Evolutionary conservation across 2,888 invertebrate species (phyloP).

Genomic region (Ferrisia virgata): DNA sequence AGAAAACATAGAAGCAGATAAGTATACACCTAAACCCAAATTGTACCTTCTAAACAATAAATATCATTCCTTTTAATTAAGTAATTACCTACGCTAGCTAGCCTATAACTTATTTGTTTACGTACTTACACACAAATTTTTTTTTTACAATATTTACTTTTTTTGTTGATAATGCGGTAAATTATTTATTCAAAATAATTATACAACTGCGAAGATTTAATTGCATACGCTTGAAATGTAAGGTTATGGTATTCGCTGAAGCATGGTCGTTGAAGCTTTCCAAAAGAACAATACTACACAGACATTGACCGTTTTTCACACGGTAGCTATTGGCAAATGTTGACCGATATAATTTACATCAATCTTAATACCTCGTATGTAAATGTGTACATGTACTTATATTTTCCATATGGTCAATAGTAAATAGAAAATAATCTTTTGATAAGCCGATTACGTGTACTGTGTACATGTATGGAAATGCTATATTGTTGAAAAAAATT

Average conservation of each 20-base stretch:
- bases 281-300: neutral
- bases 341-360: neutral
- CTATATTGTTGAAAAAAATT: neutral
- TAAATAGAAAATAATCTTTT: neutral
- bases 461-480: neutral
- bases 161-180: neutral
- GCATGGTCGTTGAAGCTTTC: neutral
- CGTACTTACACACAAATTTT: neutral
- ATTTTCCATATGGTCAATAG: neutral
- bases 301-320: conserved; percentile 14
- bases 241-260: neutral
- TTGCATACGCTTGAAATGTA: neutral
- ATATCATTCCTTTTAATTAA: too few relatives aligned
- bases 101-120: neutral
- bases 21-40: too few relatives aligned
- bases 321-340: neutral
- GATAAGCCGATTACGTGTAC: neutral
- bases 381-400: neutral
- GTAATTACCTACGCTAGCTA: too few relatives aligned
- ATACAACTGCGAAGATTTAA: neutral
- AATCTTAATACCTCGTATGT: neutral
- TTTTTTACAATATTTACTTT: neutral
- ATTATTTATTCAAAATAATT: conserved; percentile 1
- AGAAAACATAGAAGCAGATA: too few relatives aligned
- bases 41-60: too few relatives aligned